Evolutionary conservation across 2,888 invertebrate species (phyloP).

Genomic region (Lathronympha strigana): DNA sequence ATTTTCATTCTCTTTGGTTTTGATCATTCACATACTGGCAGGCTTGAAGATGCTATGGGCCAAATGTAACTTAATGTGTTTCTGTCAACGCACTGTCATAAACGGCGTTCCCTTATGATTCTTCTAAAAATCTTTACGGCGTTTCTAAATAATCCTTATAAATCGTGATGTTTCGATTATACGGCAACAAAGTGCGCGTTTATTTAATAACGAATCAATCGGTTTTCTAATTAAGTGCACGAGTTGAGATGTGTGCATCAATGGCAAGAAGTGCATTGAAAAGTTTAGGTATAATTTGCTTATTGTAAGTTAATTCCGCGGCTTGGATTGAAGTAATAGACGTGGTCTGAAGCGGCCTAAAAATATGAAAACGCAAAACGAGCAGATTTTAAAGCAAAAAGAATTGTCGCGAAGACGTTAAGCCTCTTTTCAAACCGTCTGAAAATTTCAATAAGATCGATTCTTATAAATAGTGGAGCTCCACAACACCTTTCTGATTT

Average conservation of each 20-base stretch:
- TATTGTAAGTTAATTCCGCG: background rate
- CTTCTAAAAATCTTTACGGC: background rate
- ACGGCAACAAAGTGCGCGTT: constrained; percentile 45
- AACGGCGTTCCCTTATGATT: background rate
- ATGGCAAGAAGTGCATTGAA: background rate
- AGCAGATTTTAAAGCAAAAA: too few species aligned
- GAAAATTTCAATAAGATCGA: too few species aligned
- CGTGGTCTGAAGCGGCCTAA: too few species aligned
- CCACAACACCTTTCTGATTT: too few species aligned
- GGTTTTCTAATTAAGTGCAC: background rate
- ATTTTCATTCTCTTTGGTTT: background rate
- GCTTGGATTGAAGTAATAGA: too few species aligned
- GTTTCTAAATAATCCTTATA: constrained; percentile 46
- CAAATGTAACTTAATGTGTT: background rate
- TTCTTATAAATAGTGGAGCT: too few species aligned
- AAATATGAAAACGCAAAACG: too few species aligned
- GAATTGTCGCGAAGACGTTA: too few species aligned
- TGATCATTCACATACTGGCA: background rate
- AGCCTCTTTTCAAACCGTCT: too few species aligned
- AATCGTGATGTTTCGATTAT: constrained; percentile 43
- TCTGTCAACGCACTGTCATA: constrained; percentile 1
- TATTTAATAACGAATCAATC: constrained; percentile 23
- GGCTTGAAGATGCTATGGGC: background rate
- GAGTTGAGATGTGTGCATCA: background rate
- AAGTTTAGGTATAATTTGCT: background rate